These are phyloP conservation scores for Ciona savignyi DNA, from an alignment of 23 tunicate genomes.

Conservation along the genomic window DNA sequence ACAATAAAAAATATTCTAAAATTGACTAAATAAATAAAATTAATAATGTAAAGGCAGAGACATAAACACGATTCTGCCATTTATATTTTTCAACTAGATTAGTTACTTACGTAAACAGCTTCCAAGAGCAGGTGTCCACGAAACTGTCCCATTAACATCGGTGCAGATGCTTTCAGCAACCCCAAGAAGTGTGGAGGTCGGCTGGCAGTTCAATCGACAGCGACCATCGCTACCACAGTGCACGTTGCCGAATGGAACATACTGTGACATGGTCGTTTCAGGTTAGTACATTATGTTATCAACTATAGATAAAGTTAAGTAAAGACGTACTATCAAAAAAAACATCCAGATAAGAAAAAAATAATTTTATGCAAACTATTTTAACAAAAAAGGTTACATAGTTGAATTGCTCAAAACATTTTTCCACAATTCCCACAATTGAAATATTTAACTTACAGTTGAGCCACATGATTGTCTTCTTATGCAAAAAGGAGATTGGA, in stretches of 20 bases:
- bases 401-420: too few species aligned
- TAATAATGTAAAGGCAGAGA: too few species aligned
- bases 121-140: constrained; percentile 50
- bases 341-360: too few species aligned
- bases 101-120: constrained; percentile 41
- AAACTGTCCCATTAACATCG: constrained; percentile 11
- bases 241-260: neutral
- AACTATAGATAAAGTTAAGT: too few species aligned
- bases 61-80: neutral
- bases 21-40: too few species aligned
- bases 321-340: too few species aligned
- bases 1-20: too few species aligned
- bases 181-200: neutral
- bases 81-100: neutral
- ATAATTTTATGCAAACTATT: too few species aligned
- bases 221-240: neutral
- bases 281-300: too few species aligned
- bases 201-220: neutral
- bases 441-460: constrained; percentile 49
- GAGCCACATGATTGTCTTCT: constrained; percentile 30
- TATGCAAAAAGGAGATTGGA: constrained; percentile 17
- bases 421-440: too few species aligned
- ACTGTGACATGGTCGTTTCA: neutral
- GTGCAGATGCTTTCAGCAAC: neutral
- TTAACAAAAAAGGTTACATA: too few species aligned